These are phyloP conservation scores for Cephus rjabovi DNA, from an alignment of 2,888 invertebrate species.

Conservation along the genomic window DNA sequence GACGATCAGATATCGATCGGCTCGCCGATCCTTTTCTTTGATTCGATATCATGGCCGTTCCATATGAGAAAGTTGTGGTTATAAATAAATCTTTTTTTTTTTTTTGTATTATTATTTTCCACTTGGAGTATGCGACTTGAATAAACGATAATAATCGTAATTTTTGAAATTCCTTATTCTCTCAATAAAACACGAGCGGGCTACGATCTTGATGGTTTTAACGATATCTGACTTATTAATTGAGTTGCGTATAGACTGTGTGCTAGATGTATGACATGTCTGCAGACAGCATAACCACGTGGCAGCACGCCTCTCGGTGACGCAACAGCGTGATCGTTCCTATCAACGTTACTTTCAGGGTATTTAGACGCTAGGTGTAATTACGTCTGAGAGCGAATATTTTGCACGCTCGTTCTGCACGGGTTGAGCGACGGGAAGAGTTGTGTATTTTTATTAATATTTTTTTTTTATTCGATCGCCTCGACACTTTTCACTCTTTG, in stretches of 20 bases:
- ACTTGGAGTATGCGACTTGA: neutral
- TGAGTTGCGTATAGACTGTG: neutral
- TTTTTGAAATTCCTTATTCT: no score
- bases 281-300: neutral
- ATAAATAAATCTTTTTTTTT: neutral
- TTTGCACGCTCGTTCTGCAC: neutral
- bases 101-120: neutral
- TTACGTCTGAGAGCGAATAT: conserved; percentile 3
- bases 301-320: conserved; percentile 37
- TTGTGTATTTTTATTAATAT: no score
- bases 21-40: neutral
- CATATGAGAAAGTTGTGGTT: neutral
- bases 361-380: conserved; percentile 27
- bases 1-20: neutral
- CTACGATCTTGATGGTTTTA: neutral
- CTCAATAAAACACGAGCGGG: neutral
- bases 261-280: neutral
- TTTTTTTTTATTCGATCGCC: neutral
- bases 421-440: neutral
- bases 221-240: neutral
- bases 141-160: neutral
- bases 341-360: conserved; percentile 33
- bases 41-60: neutral
- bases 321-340: conserved; percentile 42
- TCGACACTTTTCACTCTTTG: neutral